phyloP scores from a whole-genome alignment of 2,113 vertebrate genomes.

The Pedionomus torquatus region DNA sequence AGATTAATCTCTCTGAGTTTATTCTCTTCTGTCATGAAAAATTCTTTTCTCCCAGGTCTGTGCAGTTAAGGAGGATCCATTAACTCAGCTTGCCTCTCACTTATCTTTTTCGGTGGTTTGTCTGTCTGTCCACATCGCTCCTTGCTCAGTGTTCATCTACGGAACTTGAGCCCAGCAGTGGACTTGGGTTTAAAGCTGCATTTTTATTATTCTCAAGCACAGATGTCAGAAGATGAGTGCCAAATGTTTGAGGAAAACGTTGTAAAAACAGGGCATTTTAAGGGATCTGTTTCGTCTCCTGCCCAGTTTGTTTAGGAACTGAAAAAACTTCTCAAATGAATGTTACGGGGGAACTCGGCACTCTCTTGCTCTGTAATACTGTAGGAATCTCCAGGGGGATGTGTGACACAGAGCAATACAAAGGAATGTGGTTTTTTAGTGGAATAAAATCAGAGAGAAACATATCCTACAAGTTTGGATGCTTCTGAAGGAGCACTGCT shows the following conservation, averaged over 20 bases:
- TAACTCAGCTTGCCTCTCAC: neutral
- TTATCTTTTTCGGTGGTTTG: neutral
- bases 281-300: neutral
- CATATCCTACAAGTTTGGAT: neutral
- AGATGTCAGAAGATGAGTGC: neutral
- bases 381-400: neutral
- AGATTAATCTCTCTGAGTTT: neutral
- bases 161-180: neutral
- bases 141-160: neutral
- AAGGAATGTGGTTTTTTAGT: neutral
- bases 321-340: neutral
- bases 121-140: neutral
- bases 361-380: neutral
- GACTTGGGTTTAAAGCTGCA: neutral
- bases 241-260: neutral
- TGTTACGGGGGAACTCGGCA: neutral
- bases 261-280: neutral
- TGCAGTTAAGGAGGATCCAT: neutral
- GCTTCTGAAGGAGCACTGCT: neutral
- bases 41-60: neutral
- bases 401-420: neutral
- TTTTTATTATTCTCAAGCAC: neutral
- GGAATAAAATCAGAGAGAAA: neutral
- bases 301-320: neutral
- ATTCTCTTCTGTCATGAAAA: neutral